Base-by-base conservation (phyloP, 2,113 vertebrate species). In the Pogona vitticeps region DNA sequence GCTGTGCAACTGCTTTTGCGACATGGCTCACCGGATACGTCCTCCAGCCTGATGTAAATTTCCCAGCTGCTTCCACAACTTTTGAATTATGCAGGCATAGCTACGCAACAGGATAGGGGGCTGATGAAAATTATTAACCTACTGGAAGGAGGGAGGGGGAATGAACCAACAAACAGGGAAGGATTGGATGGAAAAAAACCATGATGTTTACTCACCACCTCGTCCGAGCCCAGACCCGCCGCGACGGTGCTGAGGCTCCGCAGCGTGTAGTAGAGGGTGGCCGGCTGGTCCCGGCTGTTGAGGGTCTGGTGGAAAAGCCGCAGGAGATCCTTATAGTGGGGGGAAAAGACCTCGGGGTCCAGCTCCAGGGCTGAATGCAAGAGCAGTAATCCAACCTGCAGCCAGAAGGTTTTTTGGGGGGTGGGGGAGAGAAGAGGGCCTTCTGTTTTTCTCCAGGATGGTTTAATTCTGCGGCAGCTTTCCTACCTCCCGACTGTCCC, bases 301-400 rank as follows among this genome's bases (percentile, higher is more conserved):
- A 98, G 94, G 2, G 96, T 96, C 26, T 94, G 90, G 15, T 90
- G 92, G 79, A 98, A 95, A 88, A 98, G 96, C 90, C 93, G 95
- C 28, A 98, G 94, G 42, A 98, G 96, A 84, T 98, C 97, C 71
- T 83, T 79, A 79, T 97, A 97, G 88, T 98, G 96, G 33, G 96
- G 96, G 6, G 94, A 94, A 91, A 98, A 98, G 42, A 96, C 90
- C 77, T 97, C 96, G 0, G 98, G 97, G 81, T 95, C 97, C 5
- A 97, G 96, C 12, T 97, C 96, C 67, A 98, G 90, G 67, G 98
- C 96, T 58, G 97, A 97, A 85, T 97, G 97, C 38, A 98, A 94
- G 84, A 98, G 93, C 92, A 98, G 90, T 76, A 98, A 94, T 20
- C 97, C 97, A 86, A 98, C 91, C 98, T 98, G 83, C n/a, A 9